Evolutionary conservation across 2,797 vertebrate species (phyloP), one percentile per base, ranked within the genome.

Genomic region (Onychomys leucogaster): DNA sequence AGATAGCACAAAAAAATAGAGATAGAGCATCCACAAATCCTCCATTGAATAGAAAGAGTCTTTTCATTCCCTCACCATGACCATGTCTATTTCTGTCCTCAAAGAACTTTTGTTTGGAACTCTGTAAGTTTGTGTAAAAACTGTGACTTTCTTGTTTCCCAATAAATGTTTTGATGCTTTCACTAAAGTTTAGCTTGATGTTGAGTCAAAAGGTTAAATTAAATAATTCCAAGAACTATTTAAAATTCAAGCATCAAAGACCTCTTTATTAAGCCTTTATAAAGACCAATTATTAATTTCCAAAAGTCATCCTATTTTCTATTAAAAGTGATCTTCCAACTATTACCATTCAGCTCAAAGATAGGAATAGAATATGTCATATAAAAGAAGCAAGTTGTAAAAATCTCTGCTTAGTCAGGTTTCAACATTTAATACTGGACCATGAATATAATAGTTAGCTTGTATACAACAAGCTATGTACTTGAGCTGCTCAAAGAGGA

Each of bases 81-180:
- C 34, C 76, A 5, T 80, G 13, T 61, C 46, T 43, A 16, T 55
- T 67, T 21, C 32, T 52, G 16, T 6, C 59, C 11, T 19, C 37
- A 37, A 21, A 29, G 46, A 91, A 94, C 9, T 52, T 59, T 49
- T 82, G 34, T 91, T 73, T 80, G 46, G 46, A 4, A n/a, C 1
- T 61, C 9, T 78, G 34, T 75, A 77, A 10, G 0, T 65, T 84
- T 95, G 0, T 14, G 6, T 84, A 90, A 91, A 87, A 71, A 63
- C 16, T 89, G 7, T 67, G 12, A 37, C 34, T 71, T 88, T 93
- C 57, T 86, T 87, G 12, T 95, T 89, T 84, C 21, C 76, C 21
- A 65, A 27, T 83, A 37, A 81, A 90, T 23, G 10, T 95, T 89
- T 90, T 92, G 41, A 73, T 91, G 29, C 71, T 94, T 92, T 90